A percentile compares a stretch with the other conserved stretches of the same genome.
phyloP scores from a whole-genome alignment of 2,888 invertebrate genomes.

The Leptopilina myrica region DNA sequence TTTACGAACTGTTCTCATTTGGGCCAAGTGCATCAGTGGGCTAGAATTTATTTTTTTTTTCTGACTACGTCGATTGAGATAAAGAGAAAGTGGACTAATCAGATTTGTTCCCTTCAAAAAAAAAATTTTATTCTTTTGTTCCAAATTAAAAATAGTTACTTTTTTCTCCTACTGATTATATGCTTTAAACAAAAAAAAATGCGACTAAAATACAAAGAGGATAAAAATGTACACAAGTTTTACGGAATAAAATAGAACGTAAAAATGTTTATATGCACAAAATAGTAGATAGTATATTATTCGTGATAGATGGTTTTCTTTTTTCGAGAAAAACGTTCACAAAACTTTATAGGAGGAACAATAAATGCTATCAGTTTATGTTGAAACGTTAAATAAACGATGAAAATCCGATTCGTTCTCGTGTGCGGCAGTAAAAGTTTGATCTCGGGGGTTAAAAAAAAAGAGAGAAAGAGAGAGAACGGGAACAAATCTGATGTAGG shows the following conservation, averaged over 20 bases:
- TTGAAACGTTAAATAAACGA: neutral
- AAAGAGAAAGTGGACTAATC: neutral
- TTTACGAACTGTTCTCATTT: constrained; percentile 43
- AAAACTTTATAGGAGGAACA: constrained; percentile 3
- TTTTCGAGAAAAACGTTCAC: neutral
- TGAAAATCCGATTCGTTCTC: neutral
- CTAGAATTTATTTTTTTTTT: constrained; percentile 24
- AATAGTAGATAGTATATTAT: neutral
- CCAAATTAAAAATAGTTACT: too few species aligned
- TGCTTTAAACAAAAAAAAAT: too few species aligned
- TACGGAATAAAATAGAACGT: too few species aligned
- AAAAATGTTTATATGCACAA: too few species aligned
- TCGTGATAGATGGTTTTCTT: neutral
- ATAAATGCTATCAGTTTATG: constrained; percentile 25
- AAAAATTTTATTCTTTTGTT: too few species aligned
- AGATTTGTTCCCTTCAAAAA: constrained; percentile 5
- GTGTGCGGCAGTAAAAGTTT: constrained; percentile 5
- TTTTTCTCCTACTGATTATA: too few species aligned
- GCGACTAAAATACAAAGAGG: too few species aligned
- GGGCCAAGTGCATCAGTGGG: constrained; percentile 48
- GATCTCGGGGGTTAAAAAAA: neutral
- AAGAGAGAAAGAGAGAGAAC: neutral
- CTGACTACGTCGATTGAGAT: neutral
- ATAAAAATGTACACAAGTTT: too few species aligned
- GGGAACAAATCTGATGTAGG: constrained; percentile 39